Evolutionary conservation across 2,797 vertebrate genomes (phyloP).

Genomic region (Oreochromis mossambicus): DNA sequence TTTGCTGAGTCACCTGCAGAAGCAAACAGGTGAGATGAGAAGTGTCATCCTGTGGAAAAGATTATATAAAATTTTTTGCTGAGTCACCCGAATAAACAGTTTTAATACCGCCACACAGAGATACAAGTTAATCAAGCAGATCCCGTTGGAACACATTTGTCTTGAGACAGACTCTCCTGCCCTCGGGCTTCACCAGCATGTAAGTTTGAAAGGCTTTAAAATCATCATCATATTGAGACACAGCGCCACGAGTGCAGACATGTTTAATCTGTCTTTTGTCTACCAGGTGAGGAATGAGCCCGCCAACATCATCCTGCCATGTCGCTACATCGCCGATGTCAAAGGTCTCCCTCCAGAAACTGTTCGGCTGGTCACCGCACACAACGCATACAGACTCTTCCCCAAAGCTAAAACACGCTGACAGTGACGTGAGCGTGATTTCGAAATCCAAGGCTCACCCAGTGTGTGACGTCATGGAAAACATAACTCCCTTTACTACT

Average conservation of each 20-base stretch:
- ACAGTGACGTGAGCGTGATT: neutral
- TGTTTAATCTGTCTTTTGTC: neutral
- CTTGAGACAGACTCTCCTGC: slow-evolving; percentile 65
- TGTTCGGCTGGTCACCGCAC: slow-evolving; percentile 42
- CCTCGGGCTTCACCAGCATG: slow-evolving; percentile 53
- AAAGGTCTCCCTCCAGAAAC: slow-evolving; percentile 50
- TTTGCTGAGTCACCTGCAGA: neutral
- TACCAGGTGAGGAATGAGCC: slow-evolving; percentile 63
- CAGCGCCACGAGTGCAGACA: neutral
- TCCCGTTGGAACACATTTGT: slow-evolving; percentile 71
- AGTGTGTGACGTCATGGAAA: neutral
- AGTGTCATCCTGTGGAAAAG: neutral
- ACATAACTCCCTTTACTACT: neutral
- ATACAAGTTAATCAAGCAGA: slow-evolving; percentile 60
- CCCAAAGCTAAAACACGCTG: slow-evolving; percentile 11
- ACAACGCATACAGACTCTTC: slow-evolving; percentile 63
- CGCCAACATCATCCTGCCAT: slow-evolving; percentile 39
- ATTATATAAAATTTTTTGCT: neutral
- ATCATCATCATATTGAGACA: neutral
- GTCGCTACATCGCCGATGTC: slow-evolving; percentile 36
- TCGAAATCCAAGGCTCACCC: neutral
- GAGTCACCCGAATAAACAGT: neutral
- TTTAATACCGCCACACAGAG: slow-evolving; percentile 30
- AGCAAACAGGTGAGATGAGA: slow-evolving; percentile 16
- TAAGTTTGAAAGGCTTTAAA: neutral